Evolutionary conservation across 1,140 invertebrate species (phyloP).

Genomic region (Phymastichus coffea): DNA sequence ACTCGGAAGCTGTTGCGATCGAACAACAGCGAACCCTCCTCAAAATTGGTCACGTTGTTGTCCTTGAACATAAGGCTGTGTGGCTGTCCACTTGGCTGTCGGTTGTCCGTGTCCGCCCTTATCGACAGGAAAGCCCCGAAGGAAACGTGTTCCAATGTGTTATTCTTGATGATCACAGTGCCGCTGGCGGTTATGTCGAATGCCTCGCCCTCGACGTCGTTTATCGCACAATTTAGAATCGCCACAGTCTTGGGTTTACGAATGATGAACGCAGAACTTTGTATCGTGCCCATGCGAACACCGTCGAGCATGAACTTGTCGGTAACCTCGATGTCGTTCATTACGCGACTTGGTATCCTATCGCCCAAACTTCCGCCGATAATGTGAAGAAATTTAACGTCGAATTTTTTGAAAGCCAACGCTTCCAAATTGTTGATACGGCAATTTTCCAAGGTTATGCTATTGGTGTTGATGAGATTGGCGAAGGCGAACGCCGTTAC

Average conservation of each 20-base stretch:
- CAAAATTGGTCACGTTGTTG: slow-evolving; percentile 62
- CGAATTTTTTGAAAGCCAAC: slow-evolving; percentile 78
- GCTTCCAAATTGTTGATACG: slow-evolving; percentile 63
- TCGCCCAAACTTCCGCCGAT: slow-evolving; percentile 58
- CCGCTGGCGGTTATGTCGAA: slow-evolving; percentile 65
- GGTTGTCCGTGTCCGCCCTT: slow-evolving; percentile 55
- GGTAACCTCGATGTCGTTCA: slow-evolving; percentile 71
- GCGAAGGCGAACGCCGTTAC: slow-evolving; percentile 73
- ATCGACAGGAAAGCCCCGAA: slow-evolving; percentile 66
- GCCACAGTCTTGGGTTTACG: slow-evolving; percentile 60
- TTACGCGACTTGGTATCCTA: slow-evolving; percentile 65
- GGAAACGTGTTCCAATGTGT: slow-evolving; percentile 60
- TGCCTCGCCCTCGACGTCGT: slow-evolving; percentile 63
- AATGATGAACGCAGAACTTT: slow-evolving; percentile 61
- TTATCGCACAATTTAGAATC: slow-evolving; percentile 64
- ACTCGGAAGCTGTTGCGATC: slow-evolving; percentile 59
- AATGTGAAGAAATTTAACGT: slow-evolving; percentile 62
- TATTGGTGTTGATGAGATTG: slow-evolving; percentile 61
- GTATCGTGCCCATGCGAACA: slow-evolving; percentile 48
- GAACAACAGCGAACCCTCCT: slow-evolving; percentile 61
- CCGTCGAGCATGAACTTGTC: slow-evolving; percentile 61
- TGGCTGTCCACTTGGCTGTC: slow-evolving; percentile 6
- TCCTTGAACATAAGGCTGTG: slow-evolving; percentile 66
- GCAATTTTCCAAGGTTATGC: slow-evolving; percentile 54
- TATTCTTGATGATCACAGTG: slow-evolving; percentile 66